Conservation (phyloP, 2,113 vertebrate species). For the Arothron firmamentum region DNA sequence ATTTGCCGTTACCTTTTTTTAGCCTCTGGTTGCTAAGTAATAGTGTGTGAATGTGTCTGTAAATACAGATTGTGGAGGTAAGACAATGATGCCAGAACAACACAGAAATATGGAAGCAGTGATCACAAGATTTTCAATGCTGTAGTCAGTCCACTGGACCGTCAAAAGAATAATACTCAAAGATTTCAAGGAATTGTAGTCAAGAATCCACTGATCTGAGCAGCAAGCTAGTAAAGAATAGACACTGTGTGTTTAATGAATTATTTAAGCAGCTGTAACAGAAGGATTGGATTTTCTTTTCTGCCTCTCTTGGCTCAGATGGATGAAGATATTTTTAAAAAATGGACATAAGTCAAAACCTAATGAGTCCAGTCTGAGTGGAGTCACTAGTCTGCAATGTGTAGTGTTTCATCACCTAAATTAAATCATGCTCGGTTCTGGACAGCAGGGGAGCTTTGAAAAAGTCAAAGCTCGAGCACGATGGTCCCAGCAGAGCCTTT, state of each 20-base stretch:
- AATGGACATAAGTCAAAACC: constrained; percentile 46
- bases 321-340: constrained; percentile 35
- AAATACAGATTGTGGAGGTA: constrained; percentile 5
- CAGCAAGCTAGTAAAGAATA: too few relatives aligned
- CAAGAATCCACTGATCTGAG: too few relatives aligned
- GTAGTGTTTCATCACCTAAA: constrained; percentile 45
- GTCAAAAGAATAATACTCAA: too few relatives aligned
- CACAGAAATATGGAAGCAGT: too few relatives aligned
- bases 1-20: neutral
- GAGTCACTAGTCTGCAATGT: constrained; percentile 39
- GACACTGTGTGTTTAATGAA: too few relatives aligned
- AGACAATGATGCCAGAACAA: too few relatives aligned
- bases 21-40: neutral
- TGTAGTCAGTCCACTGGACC: too few relatives aligned
- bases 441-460: constrained; percentile 42
- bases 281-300: constrained; percentile 39
- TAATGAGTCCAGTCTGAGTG: constrained; percentile 36
- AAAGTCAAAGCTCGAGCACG: constrained; percentile 29
- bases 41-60: neutral
- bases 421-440: constrained; percentile 40
- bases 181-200: too few relatives aligned
- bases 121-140: too few relatives aligned
- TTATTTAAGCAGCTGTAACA: constrained; percentile 16
- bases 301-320: constrained; percentile 18
- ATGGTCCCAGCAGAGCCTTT: neutral